Evolutionary conservation across 2,888 invertebrate species (phyloP), one percentile per base, ranked within the genome.

Genomic region (Agrypnus murinus): DNA sequence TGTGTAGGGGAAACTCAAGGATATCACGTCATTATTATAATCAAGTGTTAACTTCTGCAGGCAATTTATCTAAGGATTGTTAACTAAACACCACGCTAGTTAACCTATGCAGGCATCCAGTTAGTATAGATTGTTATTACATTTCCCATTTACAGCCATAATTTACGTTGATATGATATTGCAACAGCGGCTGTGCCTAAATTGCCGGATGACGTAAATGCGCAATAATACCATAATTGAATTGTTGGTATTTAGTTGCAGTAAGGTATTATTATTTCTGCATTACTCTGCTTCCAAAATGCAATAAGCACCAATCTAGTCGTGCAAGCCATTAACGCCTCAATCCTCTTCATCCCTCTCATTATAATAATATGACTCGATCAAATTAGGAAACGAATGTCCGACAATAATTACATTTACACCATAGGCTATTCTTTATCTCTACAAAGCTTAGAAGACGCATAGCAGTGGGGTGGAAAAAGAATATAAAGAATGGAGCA

Each of bases 371-470:
- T 25, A 25, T 25, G 5, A 25, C 25, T 5, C 3, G 25, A 25
- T 25, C 25, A 25, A 25, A 25, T 25, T 25, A 25, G 5, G 5
- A 25, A 25, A 25, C 2, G 5, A 25, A 5, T 3, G 25, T 25
- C 5, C 25, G 25, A 25, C 34, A 60, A 45, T 67, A 67, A 68
- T 67, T 70, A 65, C 53, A 67, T 70, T 50, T 73, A 2, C n/a
- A n/a, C 5, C 25, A 25, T 25, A 25, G 25, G 68, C 69, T 64
- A 70, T 71, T 68, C 69, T 72, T 77, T 74, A 74, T 72, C 74
- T 71, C 46, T 46, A 74, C 74, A 76, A 75, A 77, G 76, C 75
- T 76, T 69, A 71, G 75, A 64, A 70, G 72, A 74, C 70, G 62
- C 65, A 67, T 65, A 53, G 57, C 38, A 53, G 58, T 57, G 55